Conservation (phyloP, 2,797 vertebrate species). For the Glossophaga mutica region DNA sequence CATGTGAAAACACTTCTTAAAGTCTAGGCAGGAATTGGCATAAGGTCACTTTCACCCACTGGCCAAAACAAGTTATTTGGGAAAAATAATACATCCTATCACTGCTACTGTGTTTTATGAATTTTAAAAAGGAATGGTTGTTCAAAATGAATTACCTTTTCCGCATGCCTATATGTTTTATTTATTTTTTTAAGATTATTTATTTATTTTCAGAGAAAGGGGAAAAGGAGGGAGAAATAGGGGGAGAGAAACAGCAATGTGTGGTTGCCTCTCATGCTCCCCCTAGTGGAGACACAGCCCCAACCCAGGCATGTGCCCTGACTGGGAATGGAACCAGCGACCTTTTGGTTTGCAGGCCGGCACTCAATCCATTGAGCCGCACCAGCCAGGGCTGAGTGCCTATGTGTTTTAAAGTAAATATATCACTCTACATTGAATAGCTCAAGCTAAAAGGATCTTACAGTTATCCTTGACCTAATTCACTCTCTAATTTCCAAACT, state of each 20-base stretch:
- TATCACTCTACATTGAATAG: background rate
- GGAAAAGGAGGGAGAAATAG: no score
- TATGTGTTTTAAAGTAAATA: background rate
- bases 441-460: background rate
- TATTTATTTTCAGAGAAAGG: no score
- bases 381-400: no score
- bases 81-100: background rate
- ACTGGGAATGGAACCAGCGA: no score
- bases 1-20: background rate
- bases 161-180: background rate
- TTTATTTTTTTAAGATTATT: no score
- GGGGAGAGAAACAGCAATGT: no score
- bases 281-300: no score
- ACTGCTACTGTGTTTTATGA: background rate
- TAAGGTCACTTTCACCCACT: background rate
- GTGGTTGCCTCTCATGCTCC: no score
- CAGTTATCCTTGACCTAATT: background rate
- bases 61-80: background rate
- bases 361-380: no score
- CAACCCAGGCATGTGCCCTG: no score
- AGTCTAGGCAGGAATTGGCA: background rate
- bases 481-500: background rate
- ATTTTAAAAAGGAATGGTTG: background rate
- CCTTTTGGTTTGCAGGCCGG: no score
- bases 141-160: background rate